Base-by-base conservation (phyloP, 2,113 vertebrate genomes). In the Rynchops niger region DNA sequence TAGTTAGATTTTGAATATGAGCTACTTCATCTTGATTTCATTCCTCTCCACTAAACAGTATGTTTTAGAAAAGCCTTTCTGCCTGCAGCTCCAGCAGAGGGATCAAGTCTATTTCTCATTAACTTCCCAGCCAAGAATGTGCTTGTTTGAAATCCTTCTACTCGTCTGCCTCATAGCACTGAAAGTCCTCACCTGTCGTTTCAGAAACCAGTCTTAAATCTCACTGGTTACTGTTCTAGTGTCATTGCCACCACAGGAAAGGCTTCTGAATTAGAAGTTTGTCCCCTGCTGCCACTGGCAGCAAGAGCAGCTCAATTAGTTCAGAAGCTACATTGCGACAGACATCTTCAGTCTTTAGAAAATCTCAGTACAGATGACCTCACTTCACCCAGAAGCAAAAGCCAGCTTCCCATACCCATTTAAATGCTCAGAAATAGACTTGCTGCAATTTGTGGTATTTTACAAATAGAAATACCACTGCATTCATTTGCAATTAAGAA, bases 301-400 rank as follows among this genome's bases (percentile, higher is more conserved):
- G 88, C 90, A 93, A 81, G 52, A 83, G 34, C 50, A 86, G 50
- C 81, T 85, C 93, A 95, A 87, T 95, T 95, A 94, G 81, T 92
- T 94, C 56, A 91, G 72, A 84, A 82, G 70, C 62, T 38, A 20
- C 40, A 27, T 83, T 86, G 58, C 0, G 1, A 93, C 63, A 95
- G 88, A 94, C 61, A 36, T 61, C 84, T 94, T 80, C 42, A 78
- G 52, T 74, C 73, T 86, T 87, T 50, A 67, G 67, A 70, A 90
- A 91, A 70, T 59, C 79, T 92, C 77, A 84, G 70, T 45, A 43
- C 61, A 82, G 74, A 92, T 95, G 89, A 95, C 91, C 91, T 95
- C 81, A 53, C 42, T 58, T 94, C 78, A 96, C 93, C 91, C 81
- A 94, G 52, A 76, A 84, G 58, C 58, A 91, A 92, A 88, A 82